phyloP scores from a whole-genome alignment of 2,797 vertebrate species.

The Garrulus glandarius region DNA sequence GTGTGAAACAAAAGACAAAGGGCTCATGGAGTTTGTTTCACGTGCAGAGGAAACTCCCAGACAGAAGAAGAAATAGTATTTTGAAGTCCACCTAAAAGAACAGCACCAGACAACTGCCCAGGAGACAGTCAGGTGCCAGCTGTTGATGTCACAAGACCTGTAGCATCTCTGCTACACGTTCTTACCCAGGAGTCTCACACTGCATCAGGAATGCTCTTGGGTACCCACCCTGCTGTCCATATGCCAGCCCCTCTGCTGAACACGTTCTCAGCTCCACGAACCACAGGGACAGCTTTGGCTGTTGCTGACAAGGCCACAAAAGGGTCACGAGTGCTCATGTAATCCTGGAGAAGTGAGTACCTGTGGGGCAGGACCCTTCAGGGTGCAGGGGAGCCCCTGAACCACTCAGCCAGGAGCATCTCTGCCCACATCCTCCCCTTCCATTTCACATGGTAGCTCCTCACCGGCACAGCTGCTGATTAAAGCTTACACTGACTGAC shows the following conservation, averaged over 20 bases:
- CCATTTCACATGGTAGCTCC: not conserved
- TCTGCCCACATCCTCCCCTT: not conserved
- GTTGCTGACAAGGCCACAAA: not conserved
- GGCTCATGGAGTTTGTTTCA: not conserved
- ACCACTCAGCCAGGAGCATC: not conserved
- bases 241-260: accelerated
- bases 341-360: not conserved
- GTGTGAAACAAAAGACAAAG: not conserved
- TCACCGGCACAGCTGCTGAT: not conserved
- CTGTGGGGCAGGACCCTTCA: not conserved
- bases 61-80: not conserved
- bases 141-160: not conserved
- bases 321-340: accelerated
- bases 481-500: not conserved
- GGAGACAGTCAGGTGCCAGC: not conserved
- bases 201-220: not conserved
- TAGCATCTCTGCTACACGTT: not conserved
- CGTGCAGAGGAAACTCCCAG: not conserved
- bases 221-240: not conserved
- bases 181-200: not conserved
- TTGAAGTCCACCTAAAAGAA: not conserved
- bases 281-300: not conserved
- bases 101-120: not conserved
- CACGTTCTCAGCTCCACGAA: not conserved
- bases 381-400: not conserved